These are phyloP conservation scores for Calephelis virginiensis DNA, from an alignment of 1,140 invertebrate genomes.

Conservation along the genomic window DNA sequence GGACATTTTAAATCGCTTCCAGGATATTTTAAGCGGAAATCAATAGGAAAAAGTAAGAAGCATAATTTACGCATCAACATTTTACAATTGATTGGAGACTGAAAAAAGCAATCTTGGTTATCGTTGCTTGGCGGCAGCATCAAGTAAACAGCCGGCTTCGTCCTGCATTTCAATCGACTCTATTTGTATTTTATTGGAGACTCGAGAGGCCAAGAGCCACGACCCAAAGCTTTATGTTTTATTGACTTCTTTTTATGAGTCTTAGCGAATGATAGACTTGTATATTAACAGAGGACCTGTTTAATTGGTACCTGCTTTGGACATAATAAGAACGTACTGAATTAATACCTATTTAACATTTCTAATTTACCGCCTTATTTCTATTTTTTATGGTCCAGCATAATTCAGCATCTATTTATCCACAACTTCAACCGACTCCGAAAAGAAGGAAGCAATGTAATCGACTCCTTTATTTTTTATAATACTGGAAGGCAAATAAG, in stretches of 20 bases:
- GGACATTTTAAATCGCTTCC: too few relatives aligned
- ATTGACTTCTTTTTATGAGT: slow-evolving; percentile 73
- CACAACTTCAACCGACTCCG: too few relatives aligned
- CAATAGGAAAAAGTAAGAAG: not conserved
- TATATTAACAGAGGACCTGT: slow-evolving; percentile 56
- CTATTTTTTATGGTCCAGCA: too few relatives aligned
- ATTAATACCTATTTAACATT: too few relatives aligned
- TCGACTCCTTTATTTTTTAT: too few relatives aligned
- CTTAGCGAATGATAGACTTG: slow-evolving; percentile 55
- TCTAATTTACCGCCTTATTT: too few relatives aligned
- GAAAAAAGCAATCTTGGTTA: slow-evolving; percentile 75
- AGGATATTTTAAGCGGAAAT: too few relatives aligned
- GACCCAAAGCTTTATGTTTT: slow-evolving; percentile 70
- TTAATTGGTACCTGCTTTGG: slow-evolving; percentile 43
- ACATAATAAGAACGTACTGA: too few relatives aligned
- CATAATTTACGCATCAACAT: slow-evolving; percentile 57
- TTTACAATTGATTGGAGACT: slow-evolving; percentile 66
- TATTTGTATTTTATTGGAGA: slow-evolving; percentile 77
- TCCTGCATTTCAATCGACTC: slow-evolving; percentile 76
- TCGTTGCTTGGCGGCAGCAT: slow-evolving; percentile 53
- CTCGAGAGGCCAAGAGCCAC: slow-evolving; percentile 51
- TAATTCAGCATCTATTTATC: too few relatives aligned
- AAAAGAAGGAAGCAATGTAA: too few relatives aligned
- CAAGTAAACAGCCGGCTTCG: slow-evolving; percentile 69
- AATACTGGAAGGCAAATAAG: too few relatives aligned